These are phyloP conservation scores for Phaethornis superciliosus DNA, from an alignment of 2,113 vertebrate genomes.

Conservation along the genomic window DNA sequence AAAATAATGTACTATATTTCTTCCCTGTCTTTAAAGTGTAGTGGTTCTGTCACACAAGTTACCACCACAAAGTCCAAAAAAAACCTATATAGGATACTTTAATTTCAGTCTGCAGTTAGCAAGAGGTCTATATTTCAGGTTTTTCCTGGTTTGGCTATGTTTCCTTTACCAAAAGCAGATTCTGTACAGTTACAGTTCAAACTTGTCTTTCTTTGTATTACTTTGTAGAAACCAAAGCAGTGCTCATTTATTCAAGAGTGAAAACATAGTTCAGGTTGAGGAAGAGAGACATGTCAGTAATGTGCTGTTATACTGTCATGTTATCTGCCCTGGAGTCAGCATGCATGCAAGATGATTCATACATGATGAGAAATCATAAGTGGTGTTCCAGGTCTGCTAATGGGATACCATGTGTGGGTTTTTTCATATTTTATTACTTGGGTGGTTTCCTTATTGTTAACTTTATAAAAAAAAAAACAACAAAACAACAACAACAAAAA, in stretches of 20 bases:
- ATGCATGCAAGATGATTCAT: not conserved
- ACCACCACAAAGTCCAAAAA: not conserved
- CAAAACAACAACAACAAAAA: not conserved
- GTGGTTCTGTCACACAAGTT: not conserved
- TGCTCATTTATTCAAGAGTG: not conserved
- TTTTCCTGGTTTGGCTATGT: not conserved
- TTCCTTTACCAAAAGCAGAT: not conserved
- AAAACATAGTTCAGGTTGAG: not conserved
- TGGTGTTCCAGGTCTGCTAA: not conserved
- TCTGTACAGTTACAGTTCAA: not conserved
- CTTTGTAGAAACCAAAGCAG: not conserved
- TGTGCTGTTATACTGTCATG: not conserved
- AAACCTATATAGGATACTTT: not conserved
- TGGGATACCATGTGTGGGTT: rapidly evolving
- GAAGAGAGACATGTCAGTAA: not conserved
- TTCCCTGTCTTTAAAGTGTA: not conserved
- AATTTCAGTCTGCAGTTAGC: not conserved
- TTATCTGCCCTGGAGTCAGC: not conserved
- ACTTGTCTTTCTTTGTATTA: not conserved
- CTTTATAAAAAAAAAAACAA: not conserved
- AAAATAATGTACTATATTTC: not conserved
- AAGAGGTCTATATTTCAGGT: not conserved
- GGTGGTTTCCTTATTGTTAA: not conserved
- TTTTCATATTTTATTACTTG: not conserved
- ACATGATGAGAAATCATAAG: not conserved